These are phyloP conservation scores for Pollenia amentaria DNA, from an alignment of 2,888 invertebrate species.

Conservation along the genomic window DNA sequence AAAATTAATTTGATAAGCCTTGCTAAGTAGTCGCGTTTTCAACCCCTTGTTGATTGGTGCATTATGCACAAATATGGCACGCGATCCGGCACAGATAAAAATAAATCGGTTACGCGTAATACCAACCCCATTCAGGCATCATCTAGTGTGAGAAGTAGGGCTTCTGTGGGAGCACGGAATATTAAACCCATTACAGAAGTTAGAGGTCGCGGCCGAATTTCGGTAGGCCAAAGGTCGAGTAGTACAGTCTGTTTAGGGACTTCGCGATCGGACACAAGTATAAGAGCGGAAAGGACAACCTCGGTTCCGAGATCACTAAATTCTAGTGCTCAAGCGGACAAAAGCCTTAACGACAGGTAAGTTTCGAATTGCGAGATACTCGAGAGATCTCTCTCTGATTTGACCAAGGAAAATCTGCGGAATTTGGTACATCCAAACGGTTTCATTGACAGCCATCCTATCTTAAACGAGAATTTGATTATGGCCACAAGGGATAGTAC, in stretches of 20 bases:
- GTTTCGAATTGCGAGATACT: too few species aligned
- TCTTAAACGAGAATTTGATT: too few species aligned
- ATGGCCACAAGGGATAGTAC: neutral
- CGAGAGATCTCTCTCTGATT: too few species aligned
- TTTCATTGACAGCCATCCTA: too few species aligned
- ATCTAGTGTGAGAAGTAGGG: neutral
- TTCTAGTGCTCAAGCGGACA: neutral
- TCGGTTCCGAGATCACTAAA: neutral
- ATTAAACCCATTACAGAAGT: neutral
- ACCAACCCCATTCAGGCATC: neutral
- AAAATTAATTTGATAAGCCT: neutral
- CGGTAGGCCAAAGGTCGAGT: neutral
- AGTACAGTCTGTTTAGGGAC: neutral
- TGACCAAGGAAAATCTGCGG: too few species aligned
- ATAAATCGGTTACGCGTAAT: neutral
- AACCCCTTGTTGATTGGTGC: neutral
- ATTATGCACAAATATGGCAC: slow-evolving; percentile 14
- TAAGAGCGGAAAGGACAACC: slow-evolving; percentile 1
- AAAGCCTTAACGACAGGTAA: too few species aligned
- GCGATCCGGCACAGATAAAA: too few species aligned
- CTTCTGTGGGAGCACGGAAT: neutral
- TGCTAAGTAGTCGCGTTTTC: too few species aligned
- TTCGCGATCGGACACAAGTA: slow-evolving; percentile 1
- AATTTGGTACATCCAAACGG: too few species aligned
- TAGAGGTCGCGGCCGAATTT: neutral